phyloP scores from a whole-genome alignment of 1,140 invertebrate species.

The Drosophila sp. region DNA sequence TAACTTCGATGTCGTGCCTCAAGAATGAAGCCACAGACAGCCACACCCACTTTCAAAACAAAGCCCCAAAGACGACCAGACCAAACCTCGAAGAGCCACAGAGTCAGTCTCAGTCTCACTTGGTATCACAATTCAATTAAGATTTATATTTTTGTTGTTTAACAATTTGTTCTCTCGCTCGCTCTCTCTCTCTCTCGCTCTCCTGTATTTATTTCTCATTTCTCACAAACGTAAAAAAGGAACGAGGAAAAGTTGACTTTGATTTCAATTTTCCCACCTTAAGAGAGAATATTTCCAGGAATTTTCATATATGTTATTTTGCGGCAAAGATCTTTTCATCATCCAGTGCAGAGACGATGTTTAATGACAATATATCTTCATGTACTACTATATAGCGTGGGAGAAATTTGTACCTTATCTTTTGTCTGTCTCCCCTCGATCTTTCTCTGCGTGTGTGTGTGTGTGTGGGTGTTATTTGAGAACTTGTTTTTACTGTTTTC shows the following conservation, averaged over 20 bases:
- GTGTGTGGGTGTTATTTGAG: conserved; percentile 40
- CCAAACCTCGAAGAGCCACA: conserved; percentile 31
- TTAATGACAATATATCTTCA: conserved; percentile 66
- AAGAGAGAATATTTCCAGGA: conserved; percentile 65
- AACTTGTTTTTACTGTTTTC: conserved; percentile 1
- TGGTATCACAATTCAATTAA: conserved; percentile 81
- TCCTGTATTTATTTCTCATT: conserved; percentile 63
- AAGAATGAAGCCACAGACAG: conserved; percentile 42
- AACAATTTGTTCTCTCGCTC: conserved; percentile 67
- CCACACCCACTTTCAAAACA: conserved; percentile 71
- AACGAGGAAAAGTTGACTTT: conserved; percentile 48
- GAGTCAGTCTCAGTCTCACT: conserved; percentile 54
- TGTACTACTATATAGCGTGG: conserved; percentile 51
- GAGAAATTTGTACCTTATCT: conserved; percentile 46
- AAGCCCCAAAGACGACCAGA: conserved; percentile 26
- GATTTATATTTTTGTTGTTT: conserved; percentile 79
- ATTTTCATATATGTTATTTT: conserved; percentile 51
- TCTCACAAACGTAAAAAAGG: conserved; percentile 44
- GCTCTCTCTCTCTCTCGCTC: conserved; percentile 7
- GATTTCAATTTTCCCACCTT: conserved; percentile 49
- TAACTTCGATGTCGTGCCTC: conserved; percentile 51
- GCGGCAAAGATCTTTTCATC: conserved; percentile 73
- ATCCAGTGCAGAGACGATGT: conserved; percentile 44
- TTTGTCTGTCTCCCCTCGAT: conserved; percentile 2
- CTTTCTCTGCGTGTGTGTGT: neutral